phyloP scores from a whole-genome alignment of 2,888 invertebrate genomes.

The Patella caerulea region DNA sequence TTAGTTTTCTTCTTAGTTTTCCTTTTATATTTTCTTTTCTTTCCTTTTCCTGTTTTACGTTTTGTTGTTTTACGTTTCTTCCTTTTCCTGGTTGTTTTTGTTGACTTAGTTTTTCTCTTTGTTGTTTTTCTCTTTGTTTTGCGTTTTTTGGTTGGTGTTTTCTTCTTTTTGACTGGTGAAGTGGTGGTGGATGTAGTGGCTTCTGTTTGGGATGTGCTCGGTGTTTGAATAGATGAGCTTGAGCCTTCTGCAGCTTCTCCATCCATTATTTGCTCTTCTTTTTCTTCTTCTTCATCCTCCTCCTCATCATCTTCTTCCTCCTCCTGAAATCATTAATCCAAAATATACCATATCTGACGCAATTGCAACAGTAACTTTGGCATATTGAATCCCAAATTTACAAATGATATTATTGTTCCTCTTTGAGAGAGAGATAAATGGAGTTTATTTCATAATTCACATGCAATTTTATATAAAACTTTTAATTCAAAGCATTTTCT shows the following conservation, averaged over 20 bases:
- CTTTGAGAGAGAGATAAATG: too few species aligned
- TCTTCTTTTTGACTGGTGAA: slow-evolving; percentile 23
- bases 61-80: slow-evolving; percentile 39
- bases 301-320: slow-evolving; percentile 29
- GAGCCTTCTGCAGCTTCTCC: too few species aligned
- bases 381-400: neutral
- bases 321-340: neutral
- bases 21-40: slow-evolving; percentile 36
- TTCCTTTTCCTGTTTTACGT: slow-evolving; percentile 38
- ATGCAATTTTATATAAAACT: too few species aligned
- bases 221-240: too few species aligned
- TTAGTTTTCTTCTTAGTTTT: slow-evolving; percentile 14
- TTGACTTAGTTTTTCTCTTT: slow-evolving; percentile 34
- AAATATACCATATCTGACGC: neutral
- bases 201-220: too few species aligned
- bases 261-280: slow-evolving; percentile 16
- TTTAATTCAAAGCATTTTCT: too few species aligned
- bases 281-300: slow-evolving; percentile 23
- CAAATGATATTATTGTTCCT: neutral
- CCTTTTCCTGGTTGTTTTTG: slow-evolving; percentile 33
- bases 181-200: neutral
- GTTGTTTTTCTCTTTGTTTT: slow-evolving; percentile 23
- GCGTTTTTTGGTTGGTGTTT: slow-evolving; percentile 20
- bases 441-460: too few species aligned
- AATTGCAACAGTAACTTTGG: neutral